These are phyloP conservation scores for Talpa occidentalis DNA, from an alignment of 2,113 vertebrate species.

Conservation along the genomic window DNA sequence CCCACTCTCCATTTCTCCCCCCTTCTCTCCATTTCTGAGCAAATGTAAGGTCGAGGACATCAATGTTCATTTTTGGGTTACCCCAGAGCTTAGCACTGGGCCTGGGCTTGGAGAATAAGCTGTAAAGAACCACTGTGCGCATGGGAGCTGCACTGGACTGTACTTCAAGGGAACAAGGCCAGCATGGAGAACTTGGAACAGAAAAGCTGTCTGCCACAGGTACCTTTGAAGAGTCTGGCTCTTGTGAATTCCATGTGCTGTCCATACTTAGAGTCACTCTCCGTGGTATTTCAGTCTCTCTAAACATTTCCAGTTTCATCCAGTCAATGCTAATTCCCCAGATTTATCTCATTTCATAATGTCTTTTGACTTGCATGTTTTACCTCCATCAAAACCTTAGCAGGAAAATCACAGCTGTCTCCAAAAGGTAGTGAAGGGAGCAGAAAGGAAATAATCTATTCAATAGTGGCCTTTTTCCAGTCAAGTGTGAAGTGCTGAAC, in stretches of 20 bases:
- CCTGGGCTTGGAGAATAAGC: not conserved
- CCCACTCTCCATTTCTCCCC: not conserved
- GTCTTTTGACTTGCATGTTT: not conserved
- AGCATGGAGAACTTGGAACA: not conserved
- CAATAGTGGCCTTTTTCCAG: not conserved
- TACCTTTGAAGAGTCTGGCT: not conserved
- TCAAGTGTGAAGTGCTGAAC: not conserved
- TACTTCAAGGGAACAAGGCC: not conserved
- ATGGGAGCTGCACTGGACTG: fast-evolving
- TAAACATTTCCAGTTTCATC: not conserved
- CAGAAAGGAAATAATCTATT: not conserved
- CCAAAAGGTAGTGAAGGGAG: not conserved
- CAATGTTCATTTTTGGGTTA: not conserved
- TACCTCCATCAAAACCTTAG: not conserved
- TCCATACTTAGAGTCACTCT: not conserved
- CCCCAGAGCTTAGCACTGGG: not conserved
- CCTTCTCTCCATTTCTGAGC: not conserved
- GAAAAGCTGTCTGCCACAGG: not conserved
- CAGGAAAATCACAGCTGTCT: not conserved
- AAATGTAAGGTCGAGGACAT: not conserved
- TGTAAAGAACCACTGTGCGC: not conserved
- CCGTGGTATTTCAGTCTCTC: not conserved
- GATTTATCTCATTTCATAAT: conserved; percentile 10
- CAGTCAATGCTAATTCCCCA: not conserved
- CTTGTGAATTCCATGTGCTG: not conserved